phyloP scores from a whole-genome alignment of 1,140 invertebrate genomes.

The Atta colombica region DNA sequence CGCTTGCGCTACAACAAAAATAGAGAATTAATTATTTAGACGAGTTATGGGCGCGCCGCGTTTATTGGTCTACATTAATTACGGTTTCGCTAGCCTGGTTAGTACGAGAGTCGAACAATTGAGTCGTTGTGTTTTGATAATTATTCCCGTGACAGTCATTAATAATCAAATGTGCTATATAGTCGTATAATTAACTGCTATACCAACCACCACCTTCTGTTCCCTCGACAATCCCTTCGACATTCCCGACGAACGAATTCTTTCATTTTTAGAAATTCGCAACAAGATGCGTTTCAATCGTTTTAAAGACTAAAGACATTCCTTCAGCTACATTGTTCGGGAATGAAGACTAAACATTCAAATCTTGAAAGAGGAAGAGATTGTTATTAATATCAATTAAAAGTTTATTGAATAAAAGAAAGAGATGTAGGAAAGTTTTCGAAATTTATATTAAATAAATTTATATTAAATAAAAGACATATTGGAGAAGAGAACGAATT shows the following conservation, averaged over 20 bases:
- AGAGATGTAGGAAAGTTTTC: background rate
- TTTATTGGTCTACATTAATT: conserved; percentile 68
- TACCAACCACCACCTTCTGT: conserved; percentile 57
- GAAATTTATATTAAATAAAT: background rate
- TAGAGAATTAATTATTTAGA: conserved; percentile 63
- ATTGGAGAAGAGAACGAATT: background rate
- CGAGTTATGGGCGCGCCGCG: conserved; percentile 51
- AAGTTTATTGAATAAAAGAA: background rate
- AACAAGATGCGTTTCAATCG: background rate
- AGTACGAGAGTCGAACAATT: conserved; percentile 57
- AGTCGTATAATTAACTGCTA: conserved; percentile 55
- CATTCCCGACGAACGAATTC: conserved; percentile 6
- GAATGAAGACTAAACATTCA: background rate
- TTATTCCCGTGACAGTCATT: conserved; percentile 63
- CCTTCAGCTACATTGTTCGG: background rate
- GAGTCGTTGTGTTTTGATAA: conserved; percentile 67
- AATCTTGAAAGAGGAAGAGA: background rate
- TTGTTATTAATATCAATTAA: background rate
- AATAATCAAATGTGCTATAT: conserved; percentile 61
- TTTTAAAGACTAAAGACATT: background rate
- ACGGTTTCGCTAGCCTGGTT: conserved; percentile 48
- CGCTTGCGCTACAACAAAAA: conserved; percentile 51
- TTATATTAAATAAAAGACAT: background rate
- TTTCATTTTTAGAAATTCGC: conserved; percentile 7
- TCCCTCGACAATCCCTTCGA: background rate